Percentiles rank a stretch among this genome's conserved stretches.
Conservation (phyloP, 2,113 vertebrate genomes). For the Glareola pratincola region DNA sequence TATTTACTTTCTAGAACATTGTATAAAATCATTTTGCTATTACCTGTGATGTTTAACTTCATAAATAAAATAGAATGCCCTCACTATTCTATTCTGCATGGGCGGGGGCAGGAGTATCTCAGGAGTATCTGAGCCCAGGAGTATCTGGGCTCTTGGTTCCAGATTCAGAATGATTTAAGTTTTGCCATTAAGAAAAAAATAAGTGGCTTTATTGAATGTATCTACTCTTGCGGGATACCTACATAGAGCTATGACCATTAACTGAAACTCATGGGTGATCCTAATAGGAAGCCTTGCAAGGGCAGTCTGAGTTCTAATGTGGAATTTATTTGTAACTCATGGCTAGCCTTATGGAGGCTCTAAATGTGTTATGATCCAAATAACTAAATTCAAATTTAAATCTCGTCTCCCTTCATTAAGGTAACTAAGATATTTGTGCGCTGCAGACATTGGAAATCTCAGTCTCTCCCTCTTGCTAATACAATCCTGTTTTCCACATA, state of each 20-base stretch:
- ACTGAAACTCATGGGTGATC: background rate
- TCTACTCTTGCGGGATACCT: background rate
- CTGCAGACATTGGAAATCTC: background rate
- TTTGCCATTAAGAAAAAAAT: background rate
- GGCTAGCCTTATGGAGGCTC: background rate
- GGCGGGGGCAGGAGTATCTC: background rate
- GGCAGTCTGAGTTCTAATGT: background rate
- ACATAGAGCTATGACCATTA: background rate
- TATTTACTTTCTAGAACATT: background rate
- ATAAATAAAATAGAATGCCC: background rate
- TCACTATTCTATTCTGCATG: background rate
- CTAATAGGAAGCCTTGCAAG: background rate
- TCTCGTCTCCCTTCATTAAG: background rate
- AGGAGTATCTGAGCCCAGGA: too few species aligned
- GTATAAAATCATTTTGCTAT: background rate
- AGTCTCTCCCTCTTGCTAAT: background rate
- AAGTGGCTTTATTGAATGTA: background rate
- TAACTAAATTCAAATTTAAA: background rate
- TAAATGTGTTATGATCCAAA: background rate
- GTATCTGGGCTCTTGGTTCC: too few species aligned
- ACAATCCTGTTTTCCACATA: background rate
- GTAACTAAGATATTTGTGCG: background rate
- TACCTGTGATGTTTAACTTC: background rate
- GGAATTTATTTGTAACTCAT: background rate
- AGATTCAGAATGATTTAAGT: too few species aligned